Conservation (phyloP, 2,797 vertebrate species). For the Danio jaintianensis region DNA sequence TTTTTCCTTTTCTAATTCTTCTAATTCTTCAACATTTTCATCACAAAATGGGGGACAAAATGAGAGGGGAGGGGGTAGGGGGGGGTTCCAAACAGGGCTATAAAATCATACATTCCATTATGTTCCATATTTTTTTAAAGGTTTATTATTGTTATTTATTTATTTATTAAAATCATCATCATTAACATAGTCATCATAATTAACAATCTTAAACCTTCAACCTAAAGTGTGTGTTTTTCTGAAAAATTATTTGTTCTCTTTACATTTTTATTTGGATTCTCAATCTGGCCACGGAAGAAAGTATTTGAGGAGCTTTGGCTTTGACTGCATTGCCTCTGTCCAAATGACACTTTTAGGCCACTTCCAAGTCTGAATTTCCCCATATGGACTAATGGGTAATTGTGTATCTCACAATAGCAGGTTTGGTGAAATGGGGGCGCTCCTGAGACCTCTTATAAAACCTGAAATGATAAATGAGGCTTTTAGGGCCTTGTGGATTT, state of each 20-base stretch:
- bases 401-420: background rate
- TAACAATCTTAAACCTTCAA: no score
- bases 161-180: no score
- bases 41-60: no score
- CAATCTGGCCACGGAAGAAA: background rate
- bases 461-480: constrained; percentile 1
- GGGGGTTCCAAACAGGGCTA: no score
- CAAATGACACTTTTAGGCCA: background rate
- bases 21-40: no score
- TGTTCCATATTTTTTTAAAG: no score
- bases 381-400: constrained; percentile 12
- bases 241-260: background rate
- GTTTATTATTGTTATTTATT: no score
- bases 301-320: constrained; percentile 3
- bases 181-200: no score
- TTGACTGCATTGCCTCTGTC: background rate
- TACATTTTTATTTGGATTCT: background rate
- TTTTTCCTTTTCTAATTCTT: no score
- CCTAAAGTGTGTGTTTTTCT: no score
- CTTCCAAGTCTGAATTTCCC: constrained; percentile 6
- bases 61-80: no score
- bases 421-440: background rate
- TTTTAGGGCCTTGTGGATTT: background rate
- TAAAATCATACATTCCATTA: no score
- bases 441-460: background rate